These are phyloP conservation scores for Desmophyllum pertusum DNA, from an alignment of 92 coral and sea anemone species.

Conservation along the genomic window DNA sequence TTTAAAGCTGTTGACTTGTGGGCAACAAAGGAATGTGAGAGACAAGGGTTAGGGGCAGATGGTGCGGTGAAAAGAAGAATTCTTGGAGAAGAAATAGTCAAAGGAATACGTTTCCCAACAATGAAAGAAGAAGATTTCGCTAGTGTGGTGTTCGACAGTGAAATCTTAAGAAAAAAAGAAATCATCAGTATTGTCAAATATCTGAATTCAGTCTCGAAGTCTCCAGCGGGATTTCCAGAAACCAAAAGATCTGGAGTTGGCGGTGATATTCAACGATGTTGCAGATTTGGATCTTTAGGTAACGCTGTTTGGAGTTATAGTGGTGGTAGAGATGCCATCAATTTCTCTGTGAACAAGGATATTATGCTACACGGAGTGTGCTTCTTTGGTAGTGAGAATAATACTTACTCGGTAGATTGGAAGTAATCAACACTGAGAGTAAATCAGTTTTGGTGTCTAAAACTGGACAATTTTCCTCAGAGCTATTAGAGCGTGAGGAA, in stretches of 20 bases:
- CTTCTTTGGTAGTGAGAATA: background rate
- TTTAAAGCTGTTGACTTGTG: slow-evolving; percentile 60
- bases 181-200: slow-evolving; percentile 1
- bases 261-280: background rate
- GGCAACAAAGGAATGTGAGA: slow-evolving; percentile 60
- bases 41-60: slow-evolving; percentile 25
- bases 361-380: slow-evolving; percentile 6
- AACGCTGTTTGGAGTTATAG: too few relatives aligned
- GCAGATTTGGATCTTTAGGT: background rate
- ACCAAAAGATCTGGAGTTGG: background rate
- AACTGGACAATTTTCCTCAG: background rate
- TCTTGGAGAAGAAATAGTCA: slow-evolving; percentile 17
- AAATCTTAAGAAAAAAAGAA: background rate
- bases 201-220: background rate
- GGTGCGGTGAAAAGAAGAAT: slow-evolving; percentile 16
- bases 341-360: background rate
- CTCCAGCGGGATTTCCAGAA: background rate
- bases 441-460: background rate
- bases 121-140: slow-evolving; percentile 14
- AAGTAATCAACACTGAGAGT: background rate
- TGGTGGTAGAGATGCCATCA: background rate
- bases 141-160: background rate
- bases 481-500: background rate
- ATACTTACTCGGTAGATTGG: background rate
- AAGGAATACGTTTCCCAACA: slow-evolving; percentile 29